Percentiles rank a stretch among this genome's conserved stretches.
Conservation (phyloP, 2,797 vertebrate genomes). For the Tenualosa ilisha region DNA sequence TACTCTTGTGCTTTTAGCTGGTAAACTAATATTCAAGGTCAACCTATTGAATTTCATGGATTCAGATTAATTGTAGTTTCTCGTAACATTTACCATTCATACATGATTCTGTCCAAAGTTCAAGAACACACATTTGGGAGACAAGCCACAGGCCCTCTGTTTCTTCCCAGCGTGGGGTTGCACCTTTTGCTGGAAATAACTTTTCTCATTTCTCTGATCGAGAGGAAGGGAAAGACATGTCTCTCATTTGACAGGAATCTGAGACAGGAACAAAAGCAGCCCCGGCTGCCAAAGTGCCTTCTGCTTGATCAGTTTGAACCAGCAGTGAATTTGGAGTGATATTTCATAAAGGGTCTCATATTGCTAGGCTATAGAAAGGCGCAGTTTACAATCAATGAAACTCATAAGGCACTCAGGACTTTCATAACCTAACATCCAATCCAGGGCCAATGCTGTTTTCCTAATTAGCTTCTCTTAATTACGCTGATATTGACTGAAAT, state of each 20-base stretch:
- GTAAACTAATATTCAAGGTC: too few species aligned
- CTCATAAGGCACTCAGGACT: too few species aligned
- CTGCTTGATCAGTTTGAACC: too few species aligned
- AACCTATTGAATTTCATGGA: too few species aligned
- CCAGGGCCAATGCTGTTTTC: not conserved
- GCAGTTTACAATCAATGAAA: too few species aligned
- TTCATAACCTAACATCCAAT: not conserved
- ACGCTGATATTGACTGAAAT: conserved; percentile 1
- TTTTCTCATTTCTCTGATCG: not conserved
- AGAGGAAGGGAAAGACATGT: not conserved
- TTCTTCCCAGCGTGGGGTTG: too few species aligned
- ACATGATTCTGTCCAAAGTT: too few species aligned
- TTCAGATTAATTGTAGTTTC: too few species aligned
- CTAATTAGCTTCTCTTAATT: conserved; percentile 17
- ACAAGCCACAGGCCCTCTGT: too few species aligned
- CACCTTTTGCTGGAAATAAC: not conserved
- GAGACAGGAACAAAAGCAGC: not conserved
- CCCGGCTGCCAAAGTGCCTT: not conserved
- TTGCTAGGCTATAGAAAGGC: not conserved
- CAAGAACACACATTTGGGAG: too few species aligned
- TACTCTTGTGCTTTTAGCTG: too few species aligned
- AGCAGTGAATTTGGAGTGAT: not conserved
- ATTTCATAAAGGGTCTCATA: not conserved
- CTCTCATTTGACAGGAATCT: not conserved
- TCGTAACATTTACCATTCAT: too few species aligned